Conservation (phyloP, 2,113 vertebrate species). For the Tinamus guttatus region DNA sequence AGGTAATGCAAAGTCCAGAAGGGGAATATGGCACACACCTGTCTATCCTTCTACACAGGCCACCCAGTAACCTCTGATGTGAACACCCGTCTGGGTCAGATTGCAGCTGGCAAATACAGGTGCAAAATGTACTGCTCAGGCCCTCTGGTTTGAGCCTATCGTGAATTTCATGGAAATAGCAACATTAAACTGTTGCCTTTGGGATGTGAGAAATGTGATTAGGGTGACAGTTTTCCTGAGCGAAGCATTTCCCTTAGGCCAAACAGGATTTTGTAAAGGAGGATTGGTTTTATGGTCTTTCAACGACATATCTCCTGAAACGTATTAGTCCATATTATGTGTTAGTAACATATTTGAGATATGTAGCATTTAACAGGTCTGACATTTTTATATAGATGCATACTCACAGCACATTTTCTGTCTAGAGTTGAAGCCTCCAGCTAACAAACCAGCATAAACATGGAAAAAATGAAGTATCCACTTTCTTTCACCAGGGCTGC, state of each 20-base stretch:
- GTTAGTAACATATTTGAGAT: not conserved
- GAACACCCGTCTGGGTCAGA: not conserved
- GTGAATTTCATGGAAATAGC: not conserved
- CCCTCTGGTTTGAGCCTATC: not conserved
- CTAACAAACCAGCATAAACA: not conserved
- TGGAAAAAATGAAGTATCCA: not conserved
- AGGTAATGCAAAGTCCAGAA: not conserved
- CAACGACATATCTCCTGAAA: not conserved
- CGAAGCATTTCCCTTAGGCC: not conserved
- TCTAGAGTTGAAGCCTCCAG: not conserved
- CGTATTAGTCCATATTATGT: not conserved
- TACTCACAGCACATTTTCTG: not conserved
- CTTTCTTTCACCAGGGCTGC: not conserved
- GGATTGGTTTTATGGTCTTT: not conserved
- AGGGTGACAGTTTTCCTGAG: not conserved
- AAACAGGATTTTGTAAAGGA: not conserved
- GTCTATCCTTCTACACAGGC: not conserved
- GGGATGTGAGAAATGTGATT: not conserved
- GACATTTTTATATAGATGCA: not conserved
- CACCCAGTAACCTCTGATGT: not conserved
- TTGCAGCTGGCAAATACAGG: not conserved
- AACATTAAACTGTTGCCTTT: not conserved
- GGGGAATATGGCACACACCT: not conserved
- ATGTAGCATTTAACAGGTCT: not conserved
- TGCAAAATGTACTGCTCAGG: not conserved